These are phyloP conservation scores for Pharmacophagus antenor DNA, from an alignment of 2,888 invertebrate genomes.

Conservation along the genomic window DNA sequence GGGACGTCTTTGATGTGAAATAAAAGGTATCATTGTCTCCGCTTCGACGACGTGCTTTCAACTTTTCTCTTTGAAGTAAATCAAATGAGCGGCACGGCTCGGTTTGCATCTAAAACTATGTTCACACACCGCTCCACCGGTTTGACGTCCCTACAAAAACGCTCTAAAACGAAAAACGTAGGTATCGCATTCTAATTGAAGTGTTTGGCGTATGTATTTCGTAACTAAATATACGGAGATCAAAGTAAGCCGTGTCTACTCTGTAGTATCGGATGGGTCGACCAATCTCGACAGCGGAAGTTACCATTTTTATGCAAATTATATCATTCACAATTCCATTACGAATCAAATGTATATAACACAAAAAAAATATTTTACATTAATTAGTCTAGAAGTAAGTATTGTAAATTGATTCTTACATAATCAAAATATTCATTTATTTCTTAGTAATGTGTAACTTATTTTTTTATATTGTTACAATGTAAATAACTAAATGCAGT, in stretches of 20 bases:
- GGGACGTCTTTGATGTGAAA: constrained; percentile 65
- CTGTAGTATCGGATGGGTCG: constrained; percentile 52
- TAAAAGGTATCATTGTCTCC: constrained; percentile 70
- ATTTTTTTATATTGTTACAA: too few relatives aligned
- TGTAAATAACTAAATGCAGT: too few relatives aligned
- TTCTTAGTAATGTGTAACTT: too few relatives aligned
- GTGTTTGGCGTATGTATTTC: constrained; percentile 54
- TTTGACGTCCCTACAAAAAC: constrained; percentile 48
- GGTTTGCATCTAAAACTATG: constrained; percentile 60
- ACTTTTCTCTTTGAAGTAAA: constrained; percentile 69
- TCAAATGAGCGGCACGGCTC: constrained; percentile 62
- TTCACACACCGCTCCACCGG: constrained; percentile 51
- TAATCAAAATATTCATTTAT: too few relatives aligned
- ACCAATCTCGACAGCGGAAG: constrained; percentile 44
- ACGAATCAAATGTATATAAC: neutral
- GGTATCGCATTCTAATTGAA: constrained; percentile 59
- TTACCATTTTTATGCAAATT: constrained; percentile 40
- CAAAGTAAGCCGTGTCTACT: constrained; percentile 62
- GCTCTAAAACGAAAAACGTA: constrained; percentile 53
- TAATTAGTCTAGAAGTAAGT: too few relatives aligned
- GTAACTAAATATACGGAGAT: constrained; percentile 64
- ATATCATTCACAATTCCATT: neutral
- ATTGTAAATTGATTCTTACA: too few relatives aligned
- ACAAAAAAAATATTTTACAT: too few relatives aligned
- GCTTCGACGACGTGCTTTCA: constrained; percentile 63